Evolutionary conservation across 2,113 vertebrate genomes (phyloP).

Genomic region (Gulo gulo): DNA sequence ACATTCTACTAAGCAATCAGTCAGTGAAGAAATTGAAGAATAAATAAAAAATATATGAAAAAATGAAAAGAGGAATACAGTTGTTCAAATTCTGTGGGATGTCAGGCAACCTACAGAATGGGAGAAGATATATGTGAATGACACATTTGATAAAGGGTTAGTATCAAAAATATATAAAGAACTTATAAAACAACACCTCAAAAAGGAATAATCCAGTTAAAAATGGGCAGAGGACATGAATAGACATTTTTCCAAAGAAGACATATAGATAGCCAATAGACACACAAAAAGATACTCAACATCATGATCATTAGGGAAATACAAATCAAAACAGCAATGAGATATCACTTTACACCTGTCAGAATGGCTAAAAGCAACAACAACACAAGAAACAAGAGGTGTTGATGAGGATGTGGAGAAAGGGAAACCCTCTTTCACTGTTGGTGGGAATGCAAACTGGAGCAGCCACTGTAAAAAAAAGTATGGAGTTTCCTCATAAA

Average conservation of each 20-base stretch:
- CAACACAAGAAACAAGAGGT: background rate
- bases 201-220: background rate
- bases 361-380: background rate
- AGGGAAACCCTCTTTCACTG: background rate
- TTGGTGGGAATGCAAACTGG: background rate
- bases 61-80: background rate
- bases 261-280: background rate
- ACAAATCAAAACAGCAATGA: background rate
- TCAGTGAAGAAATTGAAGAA: background rate
- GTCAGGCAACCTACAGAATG: background rate
- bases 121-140: background rate
- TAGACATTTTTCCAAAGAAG: background rate
- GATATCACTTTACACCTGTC: background rate
- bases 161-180: background rate
- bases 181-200: background rate
- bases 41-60: background rate
- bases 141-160: background rate
- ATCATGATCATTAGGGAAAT: background rate
- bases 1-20: background rate
- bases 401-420: background rate
- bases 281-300: background rate
- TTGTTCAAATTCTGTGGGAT: background rate
- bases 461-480: background rate
- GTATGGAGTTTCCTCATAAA: background rate
- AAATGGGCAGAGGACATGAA: background rate